Evolutionary conservation across 2,113 vertebrate species (phyloP), one percentile per base, ranked within the genome.

Genomic region (Microcebus tavaratra): DNA sequence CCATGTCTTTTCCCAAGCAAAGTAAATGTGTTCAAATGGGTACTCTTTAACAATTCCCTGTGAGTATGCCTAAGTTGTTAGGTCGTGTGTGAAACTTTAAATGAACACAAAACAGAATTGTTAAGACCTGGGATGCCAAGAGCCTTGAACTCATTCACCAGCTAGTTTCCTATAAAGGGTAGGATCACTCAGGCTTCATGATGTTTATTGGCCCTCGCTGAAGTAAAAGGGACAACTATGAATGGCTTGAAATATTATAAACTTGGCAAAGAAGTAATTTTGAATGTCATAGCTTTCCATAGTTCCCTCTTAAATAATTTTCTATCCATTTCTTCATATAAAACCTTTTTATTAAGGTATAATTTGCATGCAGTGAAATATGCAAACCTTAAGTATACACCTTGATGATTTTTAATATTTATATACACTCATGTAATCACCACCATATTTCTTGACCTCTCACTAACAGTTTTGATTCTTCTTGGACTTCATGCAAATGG

Each of bases 221-320:
- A 95, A 81, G 53, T 63, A 57, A 63, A n/a, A 95, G 12, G 1
- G 29, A 83, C 55, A 90, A 17, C 31, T 92, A 45, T 48, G 42
- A 85, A 42, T 84, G 31, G 13, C 23, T 89, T 91, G 21, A 90
- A 84, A 95, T 78, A 20, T 90, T 90, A 67, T 31, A 8, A 94
- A 59, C 10, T 73, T 81, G 39, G 6, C 25, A 80, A 73, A 72
- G 25, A 95, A 88, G 36, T 82, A 72, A 78, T 84, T 59, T 75
- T 17, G 42, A 75, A 80, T 87, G 15, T n/a, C 15, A 42, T 50
- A 39, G 6, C 55, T 92, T 88, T 59, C n/a, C 23, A 34, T 81
- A 57, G 63, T 91, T 81, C 17, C 29, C 25, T 86, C 31, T 63
- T 61, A 70, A 84, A 31, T 72, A 84, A 55, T 70, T 89, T 84